Evolutionary conservation across 1,140 invertebrate genomes (phyloP).

Genomic region (Drosophila pandora): DNA sequence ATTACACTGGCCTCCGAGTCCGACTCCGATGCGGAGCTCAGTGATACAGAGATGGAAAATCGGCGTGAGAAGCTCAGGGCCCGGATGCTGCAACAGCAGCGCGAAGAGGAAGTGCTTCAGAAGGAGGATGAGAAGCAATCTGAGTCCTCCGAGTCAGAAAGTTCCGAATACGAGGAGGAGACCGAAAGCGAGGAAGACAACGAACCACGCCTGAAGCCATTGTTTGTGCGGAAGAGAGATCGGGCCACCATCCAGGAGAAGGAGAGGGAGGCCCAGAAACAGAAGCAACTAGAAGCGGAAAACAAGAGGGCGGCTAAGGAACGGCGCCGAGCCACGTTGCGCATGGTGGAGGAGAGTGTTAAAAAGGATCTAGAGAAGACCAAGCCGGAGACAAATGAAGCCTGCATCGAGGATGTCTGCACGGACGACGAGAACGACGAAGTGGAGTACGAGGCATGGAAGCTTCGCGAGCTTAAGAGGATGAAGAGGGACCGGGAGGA

Average conservation of each 20-base stretch:
- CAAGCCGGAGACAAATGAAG: slow-evolving; percentile 86
- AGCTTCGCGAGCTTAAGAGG: slow-evolving; percentile 96
- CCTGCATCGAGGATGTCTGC: slow-evolving; percentile 93
- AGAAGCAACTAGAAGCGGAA: slow-evolving; percentile 93
- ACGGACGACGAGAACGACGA: slow-evolving; percentile 99
- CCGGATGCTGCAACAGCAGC: slow-evolving; percentile 88
- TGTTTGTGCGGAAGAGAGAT: slow-evolving; percentile 98
- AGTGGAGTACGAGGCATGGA: slow-evolving; percentile 99
- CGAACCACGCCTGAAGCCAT: slow-evolving; percentile 95
- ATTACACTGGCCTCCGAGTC: slow-evolving; percentile 87
- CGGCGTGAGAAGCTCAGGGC: slow-evolving; percentile 89
- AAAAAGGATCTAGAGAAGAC: slow-evolving; percentile 88
- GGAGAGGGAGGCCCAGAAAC: slow-evolving; percentile 93
- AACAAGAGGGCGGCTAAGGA: slow-evolving; percentile 92
- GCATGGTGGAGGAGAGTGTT: slow-evolving; percentile 95
- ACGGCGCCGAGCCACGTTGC: slow-evolving; percentile 91
- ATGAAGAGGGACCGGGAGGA: slow-evolving; percentile 98
- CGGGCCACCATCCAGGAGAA: slow-evolving; percentile 97
- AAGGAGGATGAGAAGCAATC: slow-evolving; percentile 91
- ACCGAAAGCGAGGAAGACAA: slow-evolving; percentile 88
- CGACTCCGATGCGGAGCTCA: slow-evolving; percentile 88
- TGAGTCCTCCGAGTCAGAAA: slow-evolving; percentile 90
- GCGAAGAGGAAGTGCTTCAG: slow-evolving; percentile 86
- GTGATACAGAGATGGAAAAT: slow-evolving; percentile 93
- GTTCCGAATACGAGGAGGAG: slow-evolving; percentile 89